Conservation (phyloP, 2,113 vertebrate species). For the Planiliza haematocheilus region DNA sequence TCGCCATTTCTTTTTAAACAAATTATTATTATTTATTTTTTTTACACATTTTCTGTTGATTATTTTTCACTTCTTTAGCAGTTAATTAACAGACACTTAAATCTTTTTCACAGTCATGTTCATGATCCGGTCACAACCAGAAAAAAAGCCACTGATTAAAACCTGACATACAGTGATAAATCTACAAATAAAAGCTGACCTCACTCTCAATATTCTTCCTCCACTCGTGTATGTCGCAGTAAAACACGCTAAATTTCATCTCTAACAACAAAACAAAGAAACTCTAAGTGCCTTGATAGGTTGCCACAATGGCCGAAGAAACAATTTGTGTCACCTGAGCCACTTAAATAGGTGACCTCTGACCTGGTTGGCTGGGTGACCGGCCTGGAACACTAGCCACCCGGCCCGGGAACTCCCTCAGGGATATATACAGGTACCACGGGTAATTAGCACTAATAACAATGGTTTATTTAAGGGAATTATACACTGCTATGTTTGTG, state of each 20-base stretch:
- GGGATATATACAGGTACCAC: slow-evolving; percentile 53
- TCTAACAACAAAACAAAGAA: slow-evolving; percentile 30
- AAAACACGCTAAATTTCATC: slow-evolving; percentile 21
- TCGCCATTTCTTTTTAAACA: too few relatives aligned
- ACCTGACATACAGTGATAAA: not conserved
- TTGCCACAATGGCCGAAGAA: slow-evolving; percentile 59
- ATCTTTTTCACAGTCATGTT: too few relatives aligned
- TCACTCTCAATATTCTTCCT: not conserved
- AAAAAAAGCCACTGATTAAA: too few relatives aligned
- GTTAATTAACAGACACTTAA: not conserved
- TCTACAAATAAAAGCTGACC: not conserved
- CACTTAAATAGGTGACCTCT: slow-evolving; percentile 72
- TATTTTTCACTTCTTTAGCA: not conserved
- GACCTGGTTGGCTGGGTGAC: slow-evolving; percentile 75
- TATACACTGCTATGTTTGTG: slow-evolving; percentile 51
- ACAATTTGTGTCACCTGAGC: slow-evolving; percentile 76
- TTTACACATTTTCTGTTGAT: not conserved
- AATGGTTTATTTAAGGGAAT: slow-evolving; percentile 59
- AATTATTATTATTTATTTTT: not conserved
- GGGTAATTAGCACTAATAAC: slow-evolving; percentile 67
- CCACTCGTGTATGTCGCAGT: not conserved
- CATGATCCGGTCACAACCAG: too few relatives aligned
- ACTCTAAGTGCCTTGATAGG: slow-evolving; percentile 30
- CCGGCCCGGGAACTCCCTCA: slow-evolving; percentile 44
- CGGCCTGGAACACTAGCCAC: slow-evolving; percentile 60